phyloP scores from a whole-genome alignment of 1,140 invertebrate genomes.

The Stenopsyche tienmushanensis region DNA sequence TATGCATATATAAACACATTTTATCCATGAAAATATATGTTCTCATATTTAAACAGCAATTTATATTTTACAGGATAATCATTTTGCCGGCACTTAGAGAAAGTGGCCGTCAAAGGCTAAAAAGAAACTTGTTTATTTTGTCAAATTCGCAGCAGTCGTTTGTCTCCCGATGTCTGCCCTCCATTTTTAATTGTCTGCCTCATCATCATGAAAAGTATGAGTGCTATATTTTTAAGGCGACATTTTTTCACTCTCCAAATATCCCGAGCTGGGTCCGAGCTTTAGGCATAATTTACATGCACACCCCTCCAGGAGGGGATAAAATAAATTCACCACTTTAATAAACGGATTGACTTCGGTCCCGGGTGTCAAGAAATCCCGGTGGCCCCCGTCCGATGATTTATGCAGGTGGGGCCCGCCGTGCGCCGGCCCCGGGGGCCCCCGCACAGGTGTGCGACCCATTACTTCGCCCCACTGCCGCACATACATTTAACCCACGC shows the following conservation, averaged over 20 bases:
- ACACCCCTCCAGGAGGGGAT: too few relatives aligned
- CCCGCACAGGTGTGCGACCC: constrained; percentile 27
- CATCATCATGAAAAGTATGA: background rate
- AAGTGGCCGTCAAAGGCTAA: too few relatives aligned
- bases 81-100: too few relatives aligned
- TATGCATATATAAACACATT: too few relatives aligned
- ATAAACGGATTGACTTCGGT: constrained; percentile 41
- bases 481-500: constrained; percentile 18
- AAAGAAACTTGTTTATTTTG: too few relatives aligned
- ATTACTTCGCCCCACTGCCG: constrained; percentile 22
- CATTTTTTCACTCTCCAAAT: background rate
- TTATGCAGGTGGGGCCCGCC: constrained; percentile 27
- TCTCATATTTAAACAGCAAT: too few relatives aligned
- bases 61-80: too few relatives aligned
- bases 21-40: too few relatives aligned
- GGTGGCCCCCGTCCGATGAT: constrained; percentile 30
- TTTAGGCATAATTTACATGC: background rate
- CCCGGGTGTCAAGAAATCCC: constrained; percentile 31
- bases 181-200: background rate
- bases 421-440: background rate
- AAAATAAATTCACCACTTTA: constrained; percentile 41
- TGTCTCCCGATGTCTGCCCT: background rate
- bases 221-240: background rate
- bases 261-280: background rate
- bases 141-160: background rate